Conservation (phyloP, 1,140 invertebrate species). For the Drosophila busckii region DNA sequence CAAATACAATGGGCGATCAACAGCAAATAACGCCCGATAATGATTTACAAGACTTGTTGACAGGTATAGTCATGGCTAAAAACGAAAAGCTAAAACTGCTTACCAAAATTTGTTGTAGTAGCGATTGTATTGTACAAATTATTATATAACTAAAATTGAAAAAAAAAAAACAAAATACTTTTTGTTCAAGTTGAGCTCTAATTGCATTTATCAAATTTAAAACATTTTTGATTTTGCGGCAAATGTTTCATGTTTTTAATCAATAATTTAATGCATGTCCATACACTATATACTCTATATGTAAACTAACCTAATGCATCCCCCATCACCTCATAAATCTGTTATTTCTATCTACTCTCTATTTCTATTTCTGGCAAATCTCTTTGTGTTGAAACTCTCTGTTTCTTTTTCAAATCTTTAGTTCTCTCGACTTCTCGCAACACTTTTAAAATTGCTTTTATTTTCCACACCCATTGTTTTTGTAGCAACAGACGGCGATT, state of each 20-base stretch:
- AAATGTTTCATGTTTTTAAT: constrained; percentile 24
- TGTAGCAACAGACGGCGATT: constrained; percentile 78
- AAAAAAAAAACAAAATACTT: constrained; percentile 46
- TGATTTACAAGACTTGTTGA: constrained; percentile 73
- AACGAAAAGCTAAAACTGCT: constrained; percentile 12
- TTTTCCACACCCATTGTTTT: constrained; percentile 78
- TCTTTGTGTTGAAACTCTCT: constrained; percentile 31
- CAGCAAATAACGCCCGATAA: constrained; percentile 76
- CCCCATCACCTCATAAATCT: constrained; percentile 4
- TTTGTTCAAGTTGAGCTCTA: constrained; percentile 78
- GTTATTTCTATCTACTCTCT: constrained; percentile 30
- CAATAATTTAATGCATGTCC: constrained; percentile 33
- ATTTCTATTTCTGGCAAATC: constrained; percentile 15
- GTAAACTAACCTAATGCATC: constrained; percentile 7
- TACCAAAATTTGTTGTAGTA: too few relatives aligned
- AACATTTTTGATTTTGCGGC: constrained; percentile 9
- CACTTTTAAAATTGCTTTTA: constrained; percentile 76
- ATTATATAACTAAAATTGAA: constrained; percentile 35
- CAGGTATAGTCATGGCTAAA: constrained; percentile 68
- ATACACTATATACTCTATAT: too few relatives aligned
- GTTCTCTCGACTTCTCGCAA: constrained; percentile 65
- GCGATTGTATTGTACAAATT: too few relatives aligned
- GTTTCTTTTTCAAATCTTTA: constrained; percentile 51
- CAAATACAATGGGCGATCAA: constrained; percentile 74
- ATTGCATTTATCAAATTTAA: constrained; percentile 62